Evolutionary conservation across 1,140 invertebrate genomes (phyloP), one percentile per base, ranked within the genome.

Genomic region (Procambarus virginalis): DNA sequence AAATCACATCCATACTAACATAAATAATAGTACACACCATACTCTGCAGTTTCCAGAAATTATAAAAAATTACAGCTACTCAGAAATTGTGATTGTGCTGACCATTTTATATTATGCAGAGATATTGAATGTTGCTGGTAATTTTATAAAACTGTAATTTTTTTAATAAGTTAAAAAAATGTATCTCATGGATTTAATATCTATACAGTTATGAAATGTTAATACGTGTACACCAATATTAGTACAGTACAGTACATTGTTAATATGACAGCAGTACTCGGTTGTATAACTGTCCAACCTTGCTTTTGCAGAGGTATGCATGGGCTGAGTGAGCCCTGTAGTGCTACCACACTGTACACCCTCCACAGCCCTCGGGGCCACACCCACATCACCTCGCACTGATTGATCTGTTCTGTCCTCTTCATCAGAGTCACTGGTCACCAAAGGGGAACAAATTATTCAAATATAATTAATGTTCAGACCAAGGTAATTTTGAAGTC

Each of bases 381-480:
- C 84, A 77, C 73, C 22, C 45, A 20, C 0, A 4, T 55, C 73
- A 55, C 22, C 46, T 85, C 17, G 20, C 34, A 77, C 55, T 22
- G 77, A 51, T 5, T 34, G 80, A 55, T 8, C 68, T 55, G 68
- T 48, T 60, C 80, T 48, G 17, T 60, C 34, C n/a, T 76, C 84
- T 34, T 45, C 84, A 45, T 85, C 84, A 58, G 73, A 85, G 75
- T 85, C 73, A 85, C 73, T 85, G 84, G 84, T 76, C 14, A 45
- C 58, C 10, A 73, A 85, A 20, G 9, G 76, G 6, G 22, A 58
- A 60, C 6, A 34, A 70, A 22, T n/a, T n/a, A 70, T 22, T 10
- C 5, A 34, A 70, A 34, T 70, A 34, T 8, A 70, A 20, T 60
- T 34, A 64, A n/a, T 49, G 34, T 80, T 48, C 17, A n/a, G 22